Percentiles rank a stretch among this genome's conserved stretches.
phyloP scores from a whole-genome alignment of 2,113 vertebrate species.

The Pteronura brasiliensis region DNA sequence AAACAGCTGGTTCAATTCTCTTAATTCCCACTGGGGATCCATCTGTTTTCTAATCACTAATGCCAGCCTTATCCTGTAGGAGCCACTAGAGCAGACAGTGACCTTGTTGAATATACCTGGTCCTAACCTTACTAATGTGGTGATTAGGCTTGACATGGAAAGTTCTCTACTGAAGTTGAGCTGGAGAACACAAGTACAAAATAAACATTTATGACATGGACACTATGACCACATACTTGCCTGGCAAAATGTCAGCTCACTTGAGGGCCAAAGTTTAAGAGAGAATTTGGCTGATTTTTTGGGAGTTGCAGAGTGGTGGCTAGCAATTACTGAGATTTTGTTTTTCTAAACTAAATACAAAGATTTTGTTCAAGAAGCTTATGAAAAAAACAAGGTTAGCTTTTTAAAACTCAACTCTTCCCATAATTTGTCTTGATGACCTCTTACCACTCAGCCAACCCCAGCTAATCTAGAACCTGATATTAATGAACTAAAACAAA shows the following conservation, averaged over 20 bases:
- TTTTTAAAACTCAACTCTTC: neutral
- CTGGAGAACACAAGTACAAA: neutral
- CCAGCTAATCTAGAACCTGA: neutral
- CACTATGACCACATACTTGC: neutral
- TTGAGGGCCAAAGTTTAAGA: neutral
- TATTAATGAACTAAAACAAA: neutral
- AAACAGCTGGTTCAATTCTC: neutral
- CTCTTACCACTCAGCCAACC: neutral
- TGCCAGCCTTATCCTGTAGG: neutral
- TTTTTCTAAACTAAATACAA: neutral
- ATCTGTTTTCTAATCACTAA: neutral
- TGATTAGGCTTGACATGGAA: neutral
- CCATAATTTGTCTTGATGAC: neutral
- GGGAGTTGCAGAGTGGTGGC: accelerated
- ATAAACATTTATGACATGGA: neutral
- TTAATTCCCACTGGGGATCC: neutral
- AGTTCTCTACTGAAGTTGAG: neutral
- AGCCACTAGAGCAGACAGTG: neutral
- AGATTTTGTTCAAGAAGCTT: neutral
- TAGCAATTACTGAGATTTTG: neutral
- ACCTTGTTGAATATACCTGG: neutral
- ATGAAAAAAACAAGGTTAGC: neutral
- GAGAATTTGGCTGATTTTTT: neutral
- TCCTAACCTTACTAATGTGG: neutral
- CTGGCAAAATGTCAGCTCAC: neutral